These are phyloP conservation scores for Pteronotus mesoamericanus DNA, from an alignment of 2,797 vertebrate species.

Conservation along the genomic window DNA sequence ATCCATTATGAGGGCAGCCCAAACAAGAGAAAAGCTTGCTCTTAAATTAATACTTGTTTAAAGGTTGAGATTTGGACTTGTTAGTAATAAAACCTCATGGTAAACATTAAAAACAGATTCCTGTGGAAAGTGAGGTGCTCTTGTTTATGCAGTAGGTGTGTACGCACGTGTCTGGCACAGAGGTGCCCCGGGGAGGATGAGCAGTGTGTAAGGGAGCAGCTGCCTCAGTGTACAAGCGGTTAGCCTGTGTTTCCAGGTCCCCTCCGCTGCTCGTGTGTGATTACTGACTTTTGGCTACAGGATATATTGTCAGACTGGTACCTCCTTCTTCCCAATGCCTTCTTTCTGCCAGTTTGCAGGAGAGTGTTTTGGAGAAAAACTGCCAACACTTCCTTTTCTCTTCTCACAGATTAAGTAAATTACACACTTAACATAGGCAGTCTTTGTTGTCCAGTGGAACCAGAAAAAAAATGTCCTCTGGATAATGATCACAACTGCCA, in stretches of 20 bases:
- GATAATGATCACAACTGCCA: constrained; percentile 34
- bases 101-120: neutral
- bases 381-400: constrained; percentile 41
- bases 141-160: neutral
- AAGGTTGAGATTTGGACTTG: neutral
- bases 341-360: constrained; percentile 56
- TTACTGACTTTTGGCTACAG: constrained; percentile 49
- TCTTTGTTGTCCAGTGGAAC: constrained; percentile 39
- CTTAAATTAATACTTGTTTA: neutral
- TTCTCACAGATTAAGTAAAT: constrained; percentile 64
- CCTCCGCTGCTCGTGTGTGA: neutral
- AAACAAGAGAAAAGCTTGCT: neutral
- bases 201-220: constrained; percentile 18
- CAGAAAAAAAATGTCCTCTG: constrained; percentile 40
- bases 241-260: constrained; percentile 30
- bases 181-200: neutral
- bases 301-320: constrained; percentile 45
- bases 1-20: neutral
- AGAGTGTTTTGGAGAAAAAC: constrained; percentile 49
- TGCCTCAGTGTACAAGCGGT: neutral
- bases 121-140: neutral
- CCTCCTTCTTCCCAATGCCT: constrained; percentile 3
- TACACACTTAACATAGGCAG: constrained; percentile 57
- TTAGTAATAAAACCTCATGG: neutral
- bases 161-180: neutral